These are phyloP conservation scores for Albula goreensis DNA, from an alignment of 2,113 vertebrate genomes.

Conservation along the genomic window DNA sequence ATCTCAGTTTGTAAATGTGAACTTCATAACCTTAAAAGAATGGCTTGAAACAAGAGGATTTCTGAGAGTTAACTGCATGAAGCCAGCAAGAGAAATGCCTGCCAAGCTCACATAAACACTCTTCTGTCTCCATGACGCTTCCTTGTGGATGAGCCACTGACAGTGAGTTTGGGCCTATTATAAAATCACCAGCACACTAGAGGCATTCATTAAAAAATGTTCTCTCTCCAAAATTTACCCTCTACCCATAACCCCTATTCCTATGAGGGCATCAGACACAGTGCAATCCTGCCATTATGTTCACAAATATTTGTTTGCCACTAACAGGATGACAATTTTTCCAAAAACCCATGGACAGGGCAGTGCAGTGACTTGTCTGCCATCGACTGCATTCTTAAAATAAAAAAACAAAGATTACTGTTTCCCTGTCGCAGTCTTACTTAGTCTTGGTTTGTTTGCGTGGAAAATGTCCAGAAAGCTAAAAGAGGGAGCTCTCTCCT, in stretches of 20 bases:
- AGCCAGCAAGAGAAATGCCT: conserved; percentile 59
- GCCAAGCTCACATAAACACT: conserved; percentile 59
- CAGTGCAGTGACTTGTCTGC: conserved; percentile 27
- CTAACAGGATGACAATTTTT: conserved; percentile 5
- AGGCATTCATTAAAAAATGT: conserved; percentile 49
- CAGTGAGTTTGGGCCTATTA: conserved; percentile 52
- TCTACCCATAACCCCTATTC: conserved; percentile 26
- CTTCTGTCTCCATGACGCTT: conserved; percentile 61
- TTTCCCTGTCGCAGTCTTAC: background rate
- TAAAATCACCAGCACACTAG: conserved; percentile 56
- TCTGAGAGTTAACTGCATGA: conserved; percentile 64
- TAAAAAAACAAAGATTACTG: background rate
- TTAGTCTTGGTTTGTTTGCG: conserved; percentile 42
- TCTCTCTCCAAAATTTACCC: conserved; percentile 41
- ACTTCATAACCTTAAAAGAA: conserved; percentile 65
- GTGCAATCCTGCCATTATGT: conserved; percentile 15
- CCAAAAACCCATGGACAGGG: conserved; percentile 15
- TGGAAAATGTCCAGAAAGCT: conserved; percentile 51
- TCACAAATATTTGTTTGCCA: conserved; percentile 32
- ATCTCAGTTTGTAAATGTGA: conserved; percentile 63
- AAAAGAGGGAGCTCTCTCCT: conserved; percentile 61
- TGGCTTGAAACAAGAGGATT: conserved; percentile 59
- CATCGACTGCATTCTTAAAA: conserved; percentile 34
- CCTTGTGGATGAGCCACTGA: conserved; percentile 49
- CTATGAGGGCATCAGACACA: background rate